phyloP scores from a whole-genome alignment of 1,140 invertebrate genomes.

The Anadara kagoshimensis region DNA sequence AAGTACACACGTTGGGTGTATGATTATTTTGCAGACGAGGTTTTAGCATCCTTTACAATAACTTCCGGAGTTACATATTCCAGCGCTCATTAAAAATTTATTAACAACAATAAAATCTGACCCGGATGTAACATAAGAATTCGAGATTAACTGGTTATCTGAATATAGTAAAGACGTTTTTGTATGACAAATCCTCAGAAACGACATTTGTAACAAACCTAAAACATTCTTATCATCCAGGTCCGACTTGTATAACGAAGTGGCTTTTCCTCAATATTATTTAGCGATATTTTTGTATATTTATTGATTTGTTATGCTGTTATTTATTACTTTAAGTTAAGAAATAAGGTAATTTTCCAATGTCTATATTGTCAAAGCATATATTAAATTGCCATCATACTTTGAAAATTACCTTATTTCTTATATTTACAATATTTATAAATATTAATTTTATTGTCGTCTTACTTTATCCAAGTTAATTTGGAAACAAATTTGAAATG shows the following conservation, averaged over 20 bases:
- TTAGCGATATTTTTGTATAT: no score
- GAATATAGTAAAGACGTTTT: constrained; percentile 15
- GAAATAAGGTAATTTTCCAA: no score
- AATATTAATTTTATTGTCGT: no score
- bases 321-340: no score
- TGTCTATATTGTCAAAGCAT: no score
- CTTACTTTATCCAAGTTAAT: no score
- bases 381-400: no score
- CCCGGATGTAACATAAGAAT: constrained; percentile 10
- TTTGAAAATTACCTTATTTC: no score
- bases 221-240: not conserved
- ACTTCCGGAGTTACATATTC: not conserved
- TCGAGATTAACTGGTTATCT: constrained; percentile 48
- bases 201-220: not conserved
- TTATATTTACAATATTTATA: no score
- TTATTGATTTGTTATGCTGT: no score
- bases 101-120: constrained; percentile 1
- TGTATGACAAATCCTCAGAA: not conserved
- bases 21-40: constrained; percentile 2
- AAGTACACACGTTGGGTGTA: constrained; percentile 2
- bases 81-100: not conserved
- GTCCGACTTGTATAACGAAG: constrained; percentile 80
- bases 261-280: no score
- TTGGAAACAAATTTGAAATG: no score
- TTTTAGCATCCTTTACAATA: not conserved